Base-by-base conservation (phyloP, 2,797 vertebrate species). In the Poeciliopsis gracilis region DNA sequence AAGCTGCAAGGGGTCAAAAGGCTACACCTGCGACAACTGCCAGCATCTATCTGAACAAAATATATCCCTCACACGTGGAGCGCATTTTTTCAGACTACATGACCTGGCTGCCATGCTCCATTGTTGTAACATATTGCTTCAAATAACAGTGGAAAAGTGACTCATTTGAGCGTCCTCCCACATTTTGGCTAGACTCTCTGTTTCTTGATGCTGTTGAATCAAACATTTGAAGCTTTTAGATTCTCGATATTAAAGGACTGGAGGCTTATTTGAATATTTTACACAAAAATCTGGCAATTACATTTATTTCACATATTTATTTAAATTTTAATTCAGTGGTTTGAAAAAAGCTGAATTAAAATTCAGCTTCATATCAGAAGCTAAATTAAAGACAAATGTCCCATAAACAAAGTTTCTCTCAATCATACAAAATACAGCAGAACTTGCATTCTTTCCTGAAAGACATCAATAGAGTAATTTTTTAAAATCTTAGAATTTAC, bases 61-160 rank as follows among this genome's bases (percentile, higher is more conserved):
- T 53, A 72, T 46, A 83, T 84, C 73, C 66, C 77, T 76, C 74
- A 57, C 81, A 76, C 33, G 38, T 45, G 43, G 73, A 47, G 72
- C 85, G 77, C 78, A 80, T 67, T 81, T 80, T 87, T 63, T 66
- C 67, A n/a, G n/a, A 78, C 73, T 79, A 66, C 82, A 63, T 69
- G 59, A 47, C 73, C 85, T 5, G 46, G 49, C 71, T 53, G 55
- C 63, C 74, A 74, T 72, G 73, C 78, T 88, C 86, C 78, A 81
- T 90, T 46, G 82, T 41, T 75, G 45, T 72, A 73, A 84, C 88
- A 84, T 77, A 87, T 75, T 81, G 75, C 88, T 85, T 89, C 77
- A 85, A 86, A 87, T 61, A 76, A 82, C 84, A 51, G 59, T 80
- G 81, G 88, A 85, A 92, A 89, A 87, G 59, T 72, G 79, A 88